Evolutionary conservation across 2,113 vertebrate genomes (phyloP), one percentile per base, ranked within the genome.

Genomic region (Pseudorasbora parva): DNA sequence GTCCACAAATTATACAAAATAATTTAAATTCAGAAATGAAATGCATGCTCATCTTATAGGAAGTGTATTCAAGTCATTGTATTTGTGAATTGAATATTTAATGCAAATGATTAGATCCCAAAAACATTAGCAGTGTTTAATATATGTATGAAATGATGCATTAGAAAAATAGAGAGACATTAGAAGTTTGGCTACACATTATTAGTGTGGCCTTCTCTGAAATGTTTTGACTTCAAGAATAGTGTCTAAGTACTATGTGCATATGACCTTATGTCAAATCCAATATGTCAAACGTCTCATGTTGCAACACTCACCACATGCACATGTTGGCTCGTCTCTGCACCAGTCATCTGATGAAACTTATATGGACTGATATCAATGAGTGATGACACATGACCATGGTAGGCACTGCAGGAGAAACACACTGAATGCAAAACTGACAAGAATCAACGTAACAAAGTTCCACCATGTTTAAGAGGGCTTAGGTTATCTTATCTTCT

Each of bases 331-430:
- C 95, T 97, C 86, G 92, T 94, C 91, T 91, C 92, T 66, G 89
- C 90, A 81, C 94, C 92, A 72, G 94, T 94, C 91, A 95, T 92
- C 88, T 94, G 95, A 89, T 95, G 94, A 93, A 97, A 98, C 94
- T 99, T 99, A 87, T 99, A 99, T 0, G 97, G 98, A 87, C 98
- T 99, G 93, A 99, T 98, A 90, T 99, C 96, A 86, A 99, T 99
- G 91, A 99, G 93, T 41, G 98, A 99, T 3, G 97, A 95, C 72
- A 98, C 86, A 72, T 99, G 98, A 74, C 98, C 98, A 79, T 99
- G 98, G 89, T 99, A 99, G 84, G 98, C 98, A 89, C 98, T 99
- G 91, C 60, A 87, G 92, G 85, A 83, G 82, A 37, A 81, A 21
- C 83, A 84, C n/a, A 83, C 19, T 79, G 81, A 49, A 51, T 60